Conservation (phyloP, 1,140 invertebrate genomes). For the Polyergus mexicanus region DNA sequence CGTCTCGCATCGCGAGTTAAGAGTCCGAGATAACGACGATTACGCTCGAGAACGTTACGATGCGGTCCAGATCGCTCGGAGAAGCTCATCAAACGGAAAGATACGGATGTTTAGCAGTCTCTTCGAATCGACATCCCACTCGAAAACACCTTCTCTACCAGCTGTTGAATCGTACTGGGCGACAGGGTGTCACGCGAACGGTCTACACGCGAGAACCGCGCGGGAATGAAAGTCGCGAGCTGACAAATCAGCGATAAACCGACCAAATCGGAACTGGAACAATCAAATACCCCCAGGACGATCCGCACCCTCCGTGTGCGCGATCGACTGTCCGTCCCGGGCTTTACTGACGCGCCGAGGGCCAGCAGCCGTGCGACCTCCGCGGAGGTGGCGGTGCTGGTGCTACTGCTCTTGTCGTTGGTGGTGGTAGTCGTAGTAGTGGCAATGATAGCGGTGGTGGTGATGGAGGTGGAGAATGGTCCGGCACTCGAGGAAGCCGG, state of each 20-base stretch:
- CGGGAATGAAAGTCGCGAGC: not conserved
- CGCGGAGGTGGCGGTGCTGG: constrained; percentile 76
- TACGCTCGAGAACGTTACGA: not conserved
- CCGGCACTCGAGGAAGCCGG: constrained; percentile 81
- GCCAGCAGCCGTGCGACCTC: constrained; percentile 72
- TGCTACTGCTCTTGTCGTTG: constrained; percentile 56
- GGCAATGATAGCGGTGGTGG: constrained; percentile 28
- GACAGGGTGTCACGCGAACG: not conserved
- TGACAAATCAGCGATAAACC: constrained; percentile 24
- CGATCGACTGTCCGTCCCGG: constrained; percentile 80
- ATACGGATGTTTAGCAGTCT: not conserved
- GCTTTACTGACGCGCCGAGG: constrained; percentile 80
- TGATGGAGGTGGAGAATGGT: constrained; percentile 74
- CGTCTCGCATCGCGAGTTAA: constrained; percentile 33
- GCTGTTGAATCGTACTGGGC: constrained; percentile 25
- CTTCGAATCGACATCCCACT: not conserved
- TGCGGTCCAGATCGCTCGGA: not conserved
- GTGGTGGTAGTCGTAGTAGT: not conserved
- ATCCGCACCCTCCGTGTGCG: constrained; percentile 67
- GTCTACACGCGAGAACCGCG: constrained; percentile 1
- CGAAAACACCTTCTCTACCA: not conserved
- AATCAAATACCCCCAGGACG: constrained; percentile 63
- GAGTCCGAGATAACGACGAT: not conserved
- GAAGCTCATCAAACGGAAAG: not conserved
- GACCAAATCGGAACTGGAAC: constrained; percentile 58